phyloP scores from a whole-genome alignment of 2,113 vertebrate species.

The Crotophaga sulcirostris region DNA sequence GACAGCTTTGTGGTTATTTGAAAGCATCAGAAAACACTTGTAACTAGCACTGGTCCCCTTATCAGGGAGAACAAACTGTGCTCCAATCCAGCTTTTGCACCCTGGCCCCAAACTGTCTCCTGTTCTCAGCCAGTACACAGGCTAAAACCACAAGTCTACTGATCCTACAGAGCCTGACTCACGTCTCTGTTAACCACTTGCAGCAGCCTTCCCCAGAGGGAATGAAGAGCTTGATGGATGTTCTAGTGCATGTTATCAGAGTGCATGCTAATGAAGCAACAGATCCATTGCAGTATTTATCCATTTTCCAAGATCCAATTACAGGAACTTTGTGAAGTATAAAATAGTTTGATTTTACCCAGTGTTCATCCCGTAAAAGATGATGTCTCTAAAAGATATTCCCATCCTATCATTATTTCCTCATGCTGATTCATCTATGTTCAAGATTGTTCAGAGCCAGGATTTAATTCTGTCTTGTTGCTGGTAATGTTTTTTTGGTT shows the following conservation, averaged over 20 bases:
- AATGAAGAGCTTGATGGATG: not conserved
- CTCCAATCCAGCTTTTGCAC: not conserved
- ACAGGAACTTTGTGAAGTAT: conserved; percentile 24
- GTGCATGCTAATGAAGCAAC: conserved; percentile 13
- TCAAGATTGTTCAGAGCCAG: not conserved
- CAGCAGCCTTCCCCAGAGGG: conserved; percentile 3
- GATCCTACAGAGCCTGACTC: not conserved
- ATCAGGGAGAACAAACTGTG: not conserved
- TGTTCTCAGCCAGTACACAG: not conserved
- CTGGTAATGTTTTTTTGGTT: not conserved
- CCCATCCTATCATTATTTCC: not conserved
- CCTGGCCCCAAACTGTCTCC: not conserved
- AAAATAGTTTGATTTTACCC: conserved; percentile 4
- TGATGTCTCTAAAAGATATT: not conserved
- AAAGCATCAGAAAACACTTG: not conserved
- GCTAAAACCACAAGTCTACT: not conserved
- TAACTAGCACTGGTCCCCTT: not conserved
- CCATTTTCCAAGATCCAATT: not conserved
- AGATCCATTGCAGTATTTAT: conserved; percentile 4
- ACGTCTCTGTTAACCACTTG: not conserved
- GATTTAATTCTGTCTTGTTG: not conserved
- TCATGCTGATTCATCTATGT: not conserved
- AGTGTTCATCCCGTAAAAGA: not conserved
- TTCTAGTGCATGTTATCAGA: not conserved
- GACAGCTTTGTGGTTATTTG: not conserved